Evolutionary conservation across 2,113 vertebrate genomes (phyloP).

Genomic region (Solea senegalensis): DNA sequence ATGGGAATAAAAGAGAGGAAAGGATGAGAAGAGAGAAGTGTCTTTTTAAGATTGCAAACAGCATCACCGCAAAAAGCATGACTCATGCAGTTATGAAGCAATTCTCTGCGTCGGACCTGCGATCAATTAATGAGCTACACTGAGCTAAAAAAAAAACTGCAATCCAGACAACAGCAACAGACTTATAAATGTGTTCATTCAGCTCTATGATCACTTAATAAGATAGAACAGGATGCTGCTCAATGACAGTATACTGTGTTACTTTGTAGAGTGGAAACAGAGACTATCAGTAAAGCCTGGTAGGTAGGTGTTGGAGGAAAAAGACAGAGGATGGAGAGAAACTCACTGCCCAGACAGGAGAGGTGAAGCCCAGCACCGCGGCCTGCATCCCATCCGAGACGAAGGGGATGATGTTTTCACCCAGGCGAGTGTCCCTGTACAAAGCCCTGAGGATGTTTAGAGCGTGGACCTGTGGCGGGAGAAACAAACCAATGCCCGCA

Average conservation of each 20-base stretch:
- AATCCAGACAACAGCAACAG: not conserved
- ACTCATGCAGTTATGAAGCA: not conserved
- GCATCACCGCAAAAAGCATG: not conserved
- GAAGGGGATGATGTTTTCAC: slow-evolving; percentile 93
- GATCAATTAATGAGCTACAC: not conserved
- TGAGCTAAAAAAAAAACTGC: not conserved
- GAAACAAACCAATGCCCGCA: not conserved
- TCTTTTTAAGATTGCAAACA: not conserved
- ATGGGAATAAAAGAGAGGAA: not conserved
- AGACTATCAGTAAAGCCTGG: too few species aligned
- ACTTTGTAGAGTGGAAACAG: not conserved
- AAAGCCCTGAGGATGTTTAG: slow-evolving; percentile 95
- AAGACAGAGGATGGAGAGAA: not conserved
- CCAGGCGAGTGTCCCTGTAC: slow-evolving; percentile 92
- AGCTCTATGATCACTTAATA: not conserved
- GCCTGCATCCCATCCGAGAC: slow-evolving; percentile 92
- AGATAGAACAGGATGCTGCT: not conserved
- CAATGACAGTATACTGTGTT: not conserved
- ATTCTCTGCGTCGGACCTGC: not conserved
- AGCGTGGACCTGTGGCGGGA: slow-evolving; percentile 89
- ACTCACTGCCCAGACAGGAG: slow-evolving; percentile 97
- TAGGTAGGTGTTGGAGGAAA: not conserved
- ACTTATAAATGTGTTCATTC: not conserved
- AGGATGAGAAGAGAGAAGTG: not conserved
- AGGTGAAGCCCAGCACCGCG: slow-evolving; percentile 92